Conservation (phyloP, 2,797 vertebrate species). For the Champsocephalus gunnari region DNA sequence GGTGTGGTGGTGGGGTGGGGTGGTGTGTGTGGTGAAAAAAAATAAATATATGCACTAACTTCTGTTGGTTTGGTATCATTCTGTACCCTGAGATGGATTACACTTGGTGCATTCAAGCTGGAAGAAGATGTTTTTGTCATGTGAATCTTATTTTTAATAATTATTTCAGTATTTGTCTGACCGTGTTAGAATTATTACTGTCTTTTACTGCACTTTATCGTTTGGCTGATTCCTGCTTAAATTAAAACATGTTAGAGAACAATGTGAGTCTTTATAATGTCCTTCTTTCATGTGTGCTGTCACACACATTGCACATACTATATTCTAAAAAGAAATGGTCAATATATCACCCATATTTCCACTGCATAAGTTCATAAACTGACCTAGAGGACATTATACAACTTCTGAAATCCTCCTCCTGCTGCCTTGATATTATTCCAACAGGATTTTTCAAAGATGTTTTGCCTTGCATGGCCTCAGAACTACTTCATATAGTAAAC, state of each 20-base stretch:
- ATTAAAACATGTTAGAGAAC: conserved; percentile 67
- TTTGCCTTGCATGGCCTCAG: too few relatives aligned
- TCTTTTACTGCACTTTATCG: conserved; percentile 73
- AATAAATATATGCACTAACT: conserved; percentile 40
- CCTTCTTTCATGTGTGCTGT: not conserved
- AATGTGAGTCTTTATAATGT: not conserved
- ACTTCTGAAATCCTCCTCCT: too few relatives aligned
- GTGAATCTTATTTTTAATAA: conserved; percentile 61
- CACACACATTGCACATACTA: not conserved
- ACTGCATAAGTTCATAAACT: conserved; percentile 28
- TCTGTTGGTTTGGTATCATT: conserved; percentile 5
- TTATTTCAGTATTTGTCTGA: conserved; percentile 42
- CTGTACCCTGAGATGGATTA: conserved; percentile 25
- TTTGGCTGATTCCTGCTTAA: conserved; percentile 53
- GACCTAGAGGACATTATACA: conserved; percentile 1
- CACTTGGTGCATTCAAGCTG: conserved; percentile 21
- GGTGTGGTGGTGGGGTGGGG: too few relatives aligned
- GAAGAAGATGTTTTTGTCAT: conserved; percentile 37
- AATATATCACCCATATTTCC: not conserved
- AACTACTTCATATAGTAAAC: too few relatives aligned
- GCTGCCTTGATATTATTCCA: too few relatives aligned
- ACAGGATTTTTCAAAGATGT: too few relatives aligned
- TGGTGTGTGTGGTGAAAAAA: too few relatives aligned
- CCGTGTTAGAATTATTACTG: conserved; percentile 25
- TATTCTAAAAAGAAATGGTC: not conserved